Conservation (phyloP, 2,888 invertebrate genomes). For the Choreutis nemorana region DNA sequence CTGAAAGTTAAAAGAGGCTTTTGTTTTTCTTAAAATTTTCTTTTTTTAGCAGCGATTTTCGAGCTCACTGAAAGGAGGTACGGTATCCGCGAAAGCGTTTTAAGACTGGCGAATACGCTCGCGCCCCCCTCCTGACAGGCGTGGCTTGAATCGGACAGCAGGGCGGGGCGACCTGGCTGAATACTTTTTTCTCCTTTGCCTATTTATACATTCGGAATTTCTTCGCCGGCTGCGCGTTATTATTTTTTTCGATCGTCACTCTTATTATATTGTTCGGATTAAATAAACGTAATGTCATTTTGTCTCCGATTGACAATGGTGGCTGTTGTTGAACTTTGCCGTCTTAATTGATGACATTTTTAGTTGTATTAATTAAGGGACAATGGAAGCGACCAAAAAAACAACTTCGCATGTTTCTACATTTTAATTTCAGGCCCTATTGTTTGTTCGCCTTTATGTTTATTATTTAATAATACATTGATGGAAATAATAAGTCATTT, state of each 20-base stretch:
- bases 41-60: conserved; percentile 14
- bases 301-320: conserved; percentile 19
- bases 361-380: too few species aligned
- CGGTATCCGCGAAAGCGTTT: conserved; percentile 43
- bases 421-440: too few species aligned
- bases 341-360: conserved; percentile 27
- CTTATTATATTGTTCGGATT: conserved; percentile 53
- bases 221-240: conserved; percentile 20
- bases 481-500: too few species aligned
- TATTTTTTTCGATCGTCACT: conserved; percentile 31
- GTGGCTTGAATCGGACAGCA: conserved; percentile 25
- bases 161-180: conserved; percentile 25
- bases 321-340: conserved; percentile 19
- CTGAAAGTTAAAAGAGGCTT: conserved; percentile 7
- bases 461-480: too few species aligned
- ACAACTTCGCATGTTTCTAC: too few species aligned
- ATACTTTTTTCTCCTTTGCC: conserved; percentile 28
- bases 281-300: conserved; percentile 38
- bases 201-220: conserved; percentile 31
- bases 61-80: conserved; percentile 24
- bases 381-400: too few species aligned
- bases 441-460: too few species aligned
- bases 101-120: conserved; percentile 43
- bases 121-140: conserved; percentile 32
- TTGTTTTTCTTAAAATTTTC: too few species aligned